A percentile compares a stretch with the other conserved stretches of the same genome.
phyloP scores from a whole-genome alignment of 2,113 vertebrate genomes.

The Zosterops japonicus region DNA sequence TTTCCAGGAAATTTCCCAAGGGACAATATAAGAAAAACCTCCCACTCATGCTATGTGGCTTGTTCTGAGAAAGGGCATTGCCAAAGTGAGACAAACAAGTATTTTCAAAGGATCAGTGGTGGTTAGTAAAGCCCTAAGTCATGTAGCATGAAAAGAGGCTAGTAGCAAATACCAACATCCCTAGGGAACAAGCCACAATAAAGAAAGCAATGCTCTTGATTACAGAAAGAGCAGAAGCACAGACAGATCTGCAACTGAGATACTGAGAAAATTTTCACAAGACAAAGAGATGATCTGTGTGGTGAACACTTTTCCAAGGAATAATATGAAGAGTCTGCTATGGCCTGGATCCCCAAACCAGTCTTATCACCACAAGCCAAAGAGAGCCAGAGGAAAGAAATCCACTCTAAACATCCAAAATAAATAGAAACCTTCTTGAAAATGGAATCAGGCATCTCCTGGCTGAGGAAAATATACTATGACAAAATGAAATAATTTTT shows the following conservation, averaged over 20 bases:
- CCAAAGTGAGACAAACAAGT: background rate
- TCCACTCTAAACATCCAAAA: background rate
- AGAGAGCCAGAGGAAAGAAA: background rate
- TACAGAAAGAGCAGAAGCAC: background rate
- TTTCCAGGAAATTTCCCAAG: constrained; percentile 47
- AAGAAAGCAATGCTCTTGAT: background rate
- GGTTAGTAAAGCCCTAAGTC: background rate
- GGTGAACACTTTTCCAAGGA: background rate
- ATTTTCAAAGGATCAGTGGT: background rate
- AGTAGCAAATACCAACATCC: background rate
- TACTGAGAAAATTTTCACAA: background rate
- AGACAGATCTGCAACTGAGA: background rate
- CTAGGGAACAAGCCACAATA: background rate
- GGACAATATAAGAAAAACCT: background rate
- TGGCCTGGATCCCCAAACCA: background rate
- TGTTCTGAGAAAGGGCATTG: constrained; percentile 21
- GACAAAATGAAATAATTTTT: background rate
- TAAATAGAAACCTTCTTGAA: background rate
- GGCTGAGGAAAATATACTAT: background rate
- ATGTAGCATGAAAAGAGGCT: background rate
- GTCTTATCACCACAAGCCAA: background rate
- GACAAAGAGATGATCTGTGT: background rate
- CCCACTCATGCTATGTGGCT: background rate
- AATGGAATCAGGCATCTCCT: background rate
- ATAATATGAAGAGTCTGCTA: background rate